Base-by-base conservation (phyloP, 2,888 invertebrate species). In the Thera obeliscata region DNA sequence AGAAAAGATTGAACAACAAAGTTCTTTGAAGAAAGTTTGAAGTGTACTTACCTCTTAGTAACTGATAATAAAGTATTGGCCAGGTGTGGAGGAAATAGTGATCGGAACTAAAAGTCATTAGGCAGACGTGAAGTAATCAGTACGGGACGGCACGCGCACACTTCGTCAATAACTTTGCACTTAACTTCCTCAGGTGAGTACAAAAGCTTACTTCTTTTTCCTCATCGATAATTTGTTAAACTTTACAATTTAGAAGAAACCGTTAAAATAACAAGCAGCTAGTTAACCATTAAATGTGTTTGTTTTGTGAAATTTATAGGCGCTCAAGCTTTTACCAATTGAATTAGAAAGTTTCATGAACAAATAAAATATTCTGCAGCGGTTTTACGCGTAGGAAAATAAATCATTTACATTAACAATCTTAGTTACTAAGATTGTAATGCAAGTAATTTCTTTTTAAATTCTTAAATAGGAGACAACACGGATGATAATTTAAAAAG, bases 101-200 rank as follows among this genome's bases (percentile, higher is more conserved):
- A 84, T 83, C 78, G 76, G 78, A 82, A 84, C 80, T 82, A 82
- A 82, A 80, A 80, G 83, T 81, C 81, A 82, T 83, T 81, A 81
- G 81, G 77, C 78, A 79, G 77, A 74, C 77, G 77, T 78, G 75
- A 78, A 83, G 82, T 82, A 85, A 86, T 86, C 83, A 83, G 78
- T 74, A 76, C 80, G 78, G 78, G 79, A 80, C 72, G 77, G 80
- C 76, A 78, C 76, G 77, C 75, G 76, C 33, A 33, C 33, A n/a
- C 52, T 9, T 9, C 77, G 73, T 77, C 77, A 62, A 63, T 66
- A 83, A 84, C 82, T 85, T 85, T 77, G 83, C 79, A 82, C 82
- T 84, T 83, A 82, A 82, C 80, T 79, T 81, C 77, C 76, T 77
- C 67, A 70, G 64, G 64, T 67, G 60, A 48, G 64, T 62, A 69